Conservation (phyloP, 2,113 vertebrate genomes). For the Zosterops lateralis region DNA sequence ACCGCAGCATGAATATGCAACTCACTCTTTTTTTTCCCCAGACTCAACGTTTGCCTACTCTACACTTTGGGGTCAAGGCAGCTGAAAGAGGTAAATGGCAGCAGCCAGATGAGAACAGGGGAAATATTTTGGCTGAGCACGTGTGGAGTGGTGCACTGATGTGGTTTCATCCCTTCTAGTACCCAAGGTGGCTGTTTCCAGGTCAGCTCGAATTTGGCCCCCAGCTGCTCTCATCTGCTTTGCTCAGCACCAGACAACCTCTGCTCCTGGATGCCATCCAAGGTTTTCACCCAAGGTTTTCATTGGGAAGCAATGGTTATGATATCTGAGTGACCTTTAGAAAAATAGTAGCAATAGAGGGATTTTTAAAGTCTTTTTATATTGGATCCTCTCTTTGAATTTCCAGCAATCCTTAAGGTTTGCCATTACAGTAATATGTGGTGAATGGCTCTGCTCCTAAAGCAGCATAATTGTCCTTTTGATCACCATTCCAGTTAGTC, state of each 20-base stretch:
- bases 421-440: not conserved
- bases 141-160: accelerated
- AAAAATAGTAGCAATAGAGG: not conserved
- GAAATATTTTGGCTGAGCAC: not conserved
- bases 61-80: not conserved
- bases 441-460: not conserved
- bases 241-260: not conserved
- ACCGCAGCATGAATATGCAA: not conserved
- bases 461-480: not conserved
- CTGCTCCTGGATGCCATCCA: not conserved
- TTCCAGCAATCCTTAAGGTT: not conserved
- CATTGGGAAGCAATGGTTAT: not conserved
- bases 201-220: not conserved
- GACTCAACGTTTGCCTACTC: accelerated
- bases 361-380: not conserved
- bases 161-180: not conserved
- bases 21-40: not conserved
- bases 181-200: not conserved
- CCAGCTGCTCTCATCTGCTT: not conserved
- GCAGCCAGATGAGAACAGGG: not conserved
- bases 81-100: not conserved
- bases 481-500: not conserved
- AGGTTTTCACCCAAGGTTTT: not conserved
- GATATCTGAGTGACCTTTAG: not conserved
- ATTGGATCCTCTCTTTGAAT: not conserved